phyloP scores from a whole-genome alignment of 2,113 vertebrate species.

The Fregetta grallaria region DNA sequence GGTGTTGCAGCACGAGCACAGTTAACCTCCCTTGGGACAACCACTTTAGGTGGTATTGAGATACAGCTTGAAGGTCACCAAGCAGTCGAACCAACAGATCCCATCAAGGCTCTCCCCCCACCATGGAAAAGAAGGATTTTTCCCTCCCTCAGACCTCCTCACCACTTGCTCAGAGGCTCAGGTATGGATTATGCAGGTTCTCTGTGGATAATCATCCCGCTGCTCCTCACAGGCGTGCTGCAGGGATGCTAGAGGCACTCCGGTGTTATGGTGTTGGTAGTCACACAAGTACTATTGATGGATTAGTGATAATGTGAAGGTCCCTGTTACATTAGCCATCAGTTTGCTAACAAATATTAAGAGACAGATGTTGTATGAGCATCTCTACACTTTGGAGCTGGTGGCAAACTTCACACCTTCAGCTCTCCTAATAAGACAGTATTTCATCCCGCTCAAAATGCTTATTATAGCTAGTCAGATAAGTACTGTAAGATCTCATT shows the following conservation, averaged over 20 bases:
- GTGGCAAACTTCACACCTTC: constrained; percentile 56
- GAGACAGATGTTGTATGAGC: constrained; percentile 36
- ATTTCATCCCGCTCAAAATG: constrained; percentile 22
- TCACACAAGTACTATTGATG: not conserved
- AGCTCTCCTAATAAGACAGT: constrained; percentile 38
- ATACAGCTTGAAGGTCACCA: not conserved
- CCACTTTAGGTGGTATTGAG: fast-evolving
- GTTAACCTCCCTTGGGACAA: not conserved
- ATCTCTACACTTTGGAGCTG: constrained; percentile 27
- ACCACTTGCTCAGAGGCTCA: not conserved
- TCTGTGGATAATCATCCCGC: not conserved
- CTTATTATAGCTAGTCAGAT: constrained; percentile 38
- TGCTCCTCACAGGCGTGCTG: not conserved
- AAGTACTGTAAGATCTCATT: constrained; percentile 8
- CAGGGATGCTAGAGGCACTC: not conserved
- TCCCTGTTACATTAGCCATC: not conserved
- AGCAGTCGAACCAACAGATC: not conserved
- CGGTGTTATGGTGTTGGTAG: not conserved
- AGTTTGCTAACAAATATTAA: constrained; percentile 32
- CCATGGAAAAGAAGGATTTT: not conserved
- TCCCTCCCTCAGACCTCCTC: not conserved
- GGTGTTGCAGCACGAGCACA: not conserved
- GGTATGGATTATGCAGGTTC: not conserved
- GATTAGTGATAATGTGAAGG: constrained; percentile 9
- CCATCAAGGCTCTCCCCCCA: not conserved